Base-by-base conservation (phyloP, 2,113 vertebrate genomes). In the Microtus pennsylvanicus region DNA sequence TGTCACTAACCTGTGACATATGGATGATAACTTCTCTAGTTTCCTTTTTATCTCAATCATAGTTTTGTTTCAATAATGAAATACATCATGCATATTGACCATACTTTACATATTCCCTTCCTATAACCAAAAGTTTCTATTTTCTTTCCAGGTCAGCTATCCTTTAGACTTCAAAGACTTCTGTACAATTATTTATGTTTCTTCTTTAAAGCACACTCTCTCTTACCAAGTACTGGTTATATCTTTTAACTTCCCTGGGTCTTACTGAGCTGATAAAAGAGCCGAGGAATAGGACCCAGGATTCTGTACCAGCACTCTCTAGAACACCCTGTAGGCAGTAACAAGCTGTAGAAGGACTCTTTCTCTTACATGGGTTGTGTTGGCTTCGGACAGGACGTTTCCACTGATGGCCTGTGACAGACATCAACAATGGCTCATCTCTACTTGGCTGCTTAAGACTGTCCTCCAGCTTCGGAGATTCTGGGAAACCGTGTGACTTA, bases 31-130 rank as follows among this genome's bases (percentile, higher is more conserved):
- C 3, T 52, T 4, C n/a, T 76, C 42, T 13, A 50, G 9, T 42
- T 87, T 70, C 63, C 80, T 94, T 93, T 77, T 77, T 45, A 17
- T 75, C 8, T 63, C 63, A 87, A 52, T 9, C 85, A 61, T 0
- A 77, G 11, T 33, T 81, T 86, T 89, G 67, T 77, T 91, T 85
- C n/a, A 50, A 38, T 76, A 75, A 89, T 81, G n/a, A 85, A 87
- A 91, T 94, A 22, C 50, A 7, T 67, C 55, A 75, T 61, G 5
- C 6, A 63, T 35, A 19, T 17, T 78, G 69, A 87, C 45, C n/a
- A 83, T 82, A 75, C 38, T 74, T n/a, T 16, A 78, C 50, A 11
- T 21, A 69, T 24, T 10, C 3, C 50, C 19, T 82, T 86, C 47
- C 11, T 80, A 78, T 67, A 95, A n/a, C 5, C 19, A 22, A 50